phyloP scores from a whole-genome alignment of 2,113 vertebrate species.

The Onychostoma macrolepis region DNA sequence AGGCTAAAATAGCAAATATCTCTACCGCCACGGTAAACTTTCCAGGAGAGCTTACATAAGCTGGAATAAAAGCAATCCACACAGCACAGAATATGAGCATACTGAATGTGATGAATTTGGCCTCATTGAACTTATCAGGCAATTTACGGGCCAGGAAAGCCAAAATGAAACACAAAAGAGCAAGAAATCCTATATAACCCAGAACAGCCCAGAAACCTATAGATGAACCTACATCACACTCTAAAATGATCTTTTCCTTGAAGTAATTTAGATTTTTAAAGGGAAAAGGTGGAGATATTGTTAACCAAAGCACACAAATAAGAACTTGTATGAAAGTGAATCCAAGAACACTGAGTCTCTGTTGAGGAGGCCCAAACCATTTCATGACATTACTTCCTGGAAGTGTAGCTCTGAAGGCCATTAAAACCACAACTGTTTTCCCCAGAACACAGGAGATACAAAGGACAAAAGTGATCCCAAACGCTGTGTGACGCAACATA shows the following conservation, averaged over 20 bases:
- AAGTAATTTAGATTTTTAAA: slow-evolving; percentile 63
- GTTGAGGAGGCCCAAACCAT: slow-evolving; percentile 41
- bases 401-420: slow-evolving; percentile 61
- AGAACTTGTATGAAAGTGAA: slow-evolving; percentile 68
- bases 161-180: slow-evolving; percentile 62
- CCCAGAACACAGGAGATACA: slow-evolving; percentile 52
- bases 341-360: slow-evolving; percentile 62
- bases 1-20: slow-evolving; percentile 68
- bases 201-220: slow-evolving; percentile 72
- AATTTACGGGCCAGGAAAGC: slow-evolving; percentile 61
- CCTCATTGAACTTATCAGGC: slow-evolving; percentile 68
- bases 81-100: slow-evolving; percentile 69
- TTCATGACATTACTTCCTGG: slow-evolving; percentile 59
- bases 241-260: slow-evolving; percentile 70
- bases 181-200: slow-evolving; percentile 70
- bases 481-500: too few relatives aligned
- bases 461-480: too few relatives aligned
- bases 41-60: slow-evolving; percentile 12
- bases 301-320: slow-evolving; percentile 71
- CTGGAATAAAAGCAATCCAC: slow-evolving; percentile 68
- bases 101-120: slow-evolving; percentile 68
- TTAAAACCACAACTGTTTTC: slow-evolving; percentile 63
- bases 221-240: slow-evolving; percentile 69
- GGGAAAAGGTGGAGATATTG: slow-evolving; percentile 68
- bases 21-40: slow-evolving; percentile 67